These are phyloP conservation scores for Sceloporus tristichus DNA, from an alignment of 2,113 vertebrate genomes.

Conservation along the genomic window DNA sequence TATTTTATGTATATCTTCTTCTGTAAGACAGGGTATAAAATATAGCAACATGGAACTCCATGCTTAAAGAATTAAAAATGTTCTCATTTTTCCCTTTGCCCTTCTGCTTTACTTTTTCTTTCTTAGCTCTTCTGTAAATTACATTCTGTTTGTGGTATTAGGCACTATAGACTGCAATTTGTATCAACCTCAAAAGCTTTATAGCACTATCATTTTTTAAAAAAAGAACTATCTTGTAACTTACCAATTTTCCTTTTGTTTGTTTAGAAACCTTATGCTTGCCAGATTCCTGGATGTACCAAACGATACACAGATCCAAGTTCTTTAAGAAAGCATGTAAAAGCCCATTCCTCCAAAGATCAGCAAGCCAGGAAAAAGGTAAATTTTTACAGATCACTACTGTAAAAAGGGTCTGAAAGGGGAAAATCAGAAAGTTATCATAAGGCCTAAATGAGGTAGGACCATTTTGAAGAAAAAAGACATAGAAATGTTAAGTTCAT, in stretches of 20 bases:
- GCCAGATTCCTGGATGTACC: constrained; percentile 93
- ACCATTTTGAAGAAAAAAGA: no score
- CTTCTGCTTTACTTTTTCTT: constrained; percentile 36
- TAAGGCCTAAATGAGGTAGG: no score
- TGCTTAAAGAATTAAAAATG: not conserved
- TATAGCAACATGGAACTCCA: not conserved
- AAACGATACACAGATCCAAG: constrained; percentile 98
- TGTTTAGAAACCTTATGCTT: constrained; percentile 94
- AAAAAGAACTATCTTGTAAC: constrained; percentile 6
- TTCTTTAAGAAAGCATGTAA: constrained; percentile 96
- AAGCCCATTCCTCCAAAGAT: constrained; percentile 94
- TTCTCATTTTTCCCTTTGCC: constrained; percentile 47
- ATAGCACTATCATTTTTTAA: not conserved
- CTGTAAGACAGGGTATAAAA: constrained; percentile 18
- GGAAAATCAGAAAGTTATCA: no score
- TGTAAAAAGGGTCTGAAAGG: not conserved
- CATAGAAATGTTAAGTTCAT: no score
- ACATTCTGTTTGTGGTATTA: constrained; percentile 46
- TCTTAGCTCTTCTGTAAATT: constrained; percentile 48
- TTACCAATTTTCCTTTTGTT: constrained; percentile 49
- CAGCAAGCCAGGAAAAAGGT: constrained; percentile 95
- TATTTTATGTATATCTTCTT: not conserved
- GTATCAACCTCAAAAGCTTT: constrained; percentile 40
- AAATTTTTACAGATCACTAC: constrained; percentile 45
- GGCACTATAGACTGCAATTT: constrained; percentile 4